Percentiles rank a stretch among this genome's conserved stretches.
Evolutionary conservation across 2,888 invertebrate species (phyloP).

Genomic region (Horisme vitalbata): DNA sequence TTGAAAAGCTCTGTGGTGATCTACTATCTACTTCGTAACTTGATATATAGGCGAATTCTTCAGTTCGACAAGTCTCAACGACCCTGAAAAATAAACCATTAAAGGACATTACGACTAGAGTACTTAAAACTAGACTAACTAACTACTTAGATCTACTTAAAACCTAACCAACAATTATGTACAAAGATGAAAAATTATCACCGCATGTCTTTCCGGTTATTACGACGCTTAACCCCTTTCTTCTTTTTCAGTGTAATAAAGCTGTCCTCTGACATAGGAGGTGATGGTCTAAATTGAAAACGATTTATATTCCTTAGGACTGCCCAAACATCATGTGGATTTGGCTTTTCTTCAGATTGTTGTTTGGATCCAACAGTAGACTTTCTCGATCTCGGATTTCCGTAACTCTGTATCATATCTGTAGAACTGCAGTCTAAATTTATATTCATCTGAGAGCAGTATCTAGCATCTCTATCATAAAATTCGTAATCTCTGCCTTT

Average conservation of each 20-base stretch:
- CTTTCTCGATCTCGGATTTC: slow-evolving; percentile 22
- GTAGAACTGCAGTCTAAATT: slow-evolving; percentile 60
- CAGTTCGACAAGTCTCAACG: slow-evolving; percentile 60
- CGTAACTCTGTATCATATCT: slow-evolving; percentile 49
- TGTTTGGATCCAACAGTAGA: slow-evolving; percentile 17
- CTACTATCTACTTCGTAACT: slow-evolving; percentile 52
- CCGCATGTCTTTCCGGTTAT: slow-evolving; percentile 52
- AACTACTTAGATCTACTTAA: no score
- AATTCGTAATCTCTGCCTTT: slow-evolving; percentile 48
- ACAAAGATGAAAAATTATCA: slow-evolving; percentile 25
- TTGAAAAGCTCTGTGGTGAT: slow-evolving; percentile 45
- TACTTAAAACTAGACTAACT: no score
- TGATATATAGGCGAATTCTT: slow-evolving; percentile 66
- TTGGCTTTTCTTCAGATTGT: slow-evolving; percentile 35
- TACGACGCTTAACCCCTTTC: slow-evolving; percentile 39
- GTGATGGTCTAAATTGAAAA: slow-evolving; percentile 63
- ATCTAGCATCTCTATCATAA: slow-evolving; percentile 56
- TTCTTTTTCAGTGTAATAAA: slow-evolving; percentile 44
- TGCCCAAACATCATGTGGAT: slow-evolving; percentile 64
- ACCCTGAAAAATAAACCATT: slow-evolving; percentile 53
- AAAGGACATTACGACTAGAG: no score
- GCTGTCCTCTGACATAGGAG: slow-evolving; percentile 60
- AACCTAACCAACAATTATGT: background rate
- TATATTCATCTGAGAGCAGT: slow-evolving; percentile 54
- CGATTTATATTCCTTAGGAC: slow-evolving; percentile 64